Evolutionary conservation across 2,113 vertebrate genomes (phyloP).

Genomic region (Trogon melanurus): DNA sequence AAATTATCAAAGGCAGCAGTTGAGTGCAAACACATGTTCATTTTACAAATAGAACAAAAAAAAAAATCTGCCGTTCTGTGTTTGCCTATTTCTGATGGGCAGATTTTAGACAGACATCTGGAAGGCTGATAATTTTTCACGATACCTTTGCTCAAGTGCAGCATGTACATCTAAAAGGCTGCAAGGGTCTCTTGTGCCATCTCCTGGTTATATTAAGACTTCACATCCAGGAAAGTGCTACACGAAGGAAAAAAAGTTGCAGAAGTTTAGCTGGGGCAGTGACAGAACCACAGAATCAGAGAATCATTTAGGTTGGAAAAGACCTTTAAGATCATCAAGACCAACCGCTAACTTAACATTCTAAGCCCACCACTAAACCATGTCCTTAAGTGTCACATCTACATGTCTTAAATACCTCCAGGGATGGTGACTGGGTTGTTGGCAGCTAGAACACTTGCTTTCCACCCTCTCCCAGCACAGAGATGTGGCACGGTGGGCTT

Average conservation of each 20-base stretch:
- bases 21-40: neutral
- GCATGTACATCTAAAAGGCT: rapidly evolving
- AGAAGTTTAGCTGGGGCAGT: neutral
- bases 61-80: neutral
- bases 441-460: neutral
- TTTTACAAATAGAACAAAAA: neutral
- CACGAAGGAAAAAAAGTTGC: neutral
- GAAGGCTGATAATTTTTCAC: neutral
- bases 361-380: neutral
- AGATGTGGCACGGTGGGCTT: rapidly evolving
- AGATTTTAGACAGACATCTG: neutral
- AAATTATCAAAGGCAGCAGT: neutral
- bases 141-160: rapidly evolving
- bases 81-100: neutral
- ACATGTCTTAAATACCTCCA: neutral
- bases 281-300: neutral
- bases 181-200: constrained; percentile 31
- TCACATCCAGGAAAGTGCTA: neutral
- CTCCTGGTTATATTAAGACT: neutral
- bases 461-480: neutral
- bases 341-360: neutral
- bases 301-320: neutral
- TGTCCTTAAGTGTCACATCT: neutral
- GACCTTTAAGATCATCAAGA: neutral
- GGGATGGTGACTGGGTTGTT: neutral